A percentile compares a stretch with the other conserved stretches of the same genome.
Conservation (phyloP, 2,113 vertebrate genomes). For the Bubo bubo region DNA sequence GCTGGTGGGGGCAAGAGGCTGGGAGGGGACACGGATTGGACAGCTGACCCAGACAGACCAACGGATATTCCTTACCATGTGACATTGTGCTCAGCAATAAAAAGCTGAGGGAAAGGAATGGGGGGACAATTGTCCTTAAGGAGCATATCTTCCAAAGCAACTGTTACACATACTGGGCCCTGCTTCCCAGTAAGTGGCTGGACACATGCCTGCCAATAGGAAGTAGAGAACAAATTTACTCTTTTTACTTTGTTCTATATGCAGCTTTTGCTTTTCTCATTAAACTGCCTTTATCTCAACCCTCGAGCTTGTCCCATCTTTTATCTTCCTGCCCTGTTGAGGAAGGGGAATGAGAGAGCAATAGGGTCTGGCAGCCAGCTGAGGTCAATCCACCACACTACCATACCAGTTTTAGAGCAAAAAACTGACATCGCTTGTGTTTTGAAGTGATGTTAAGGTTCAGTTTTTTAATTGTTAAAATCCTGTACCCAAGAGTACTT, state of each 20-base stretch:
- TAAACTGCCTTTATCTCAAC: neutral
- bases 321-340: neutral
- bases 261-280: neutral
- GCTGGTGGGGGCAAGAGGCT: neutral
- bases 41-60: neutral
- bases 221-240: neutral
- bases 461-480: neutral
- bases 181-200: neutral
- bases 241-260: neutral
- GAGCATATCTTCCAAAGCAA: neutral
- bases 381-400: neutral
- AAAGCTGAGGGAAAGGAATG: neutral
- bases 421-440: neutral
- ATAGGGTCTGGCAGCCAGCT: neutral
- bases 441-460: neutral
- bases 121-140: neutral
- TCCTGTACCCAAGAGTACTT: neutral
- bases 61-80: fast-evolving
- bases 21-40: neutral
- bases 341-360: neutral
- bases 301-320: neutral
- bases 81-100: neutral
- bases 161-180: neutral
- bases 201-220: neutral
- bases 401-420: neutral